Evolutionary conservation across 2,797 vertebrate genomes (phyloP).

Genomic region (Rhadinocentrus ornatus): DNA sequence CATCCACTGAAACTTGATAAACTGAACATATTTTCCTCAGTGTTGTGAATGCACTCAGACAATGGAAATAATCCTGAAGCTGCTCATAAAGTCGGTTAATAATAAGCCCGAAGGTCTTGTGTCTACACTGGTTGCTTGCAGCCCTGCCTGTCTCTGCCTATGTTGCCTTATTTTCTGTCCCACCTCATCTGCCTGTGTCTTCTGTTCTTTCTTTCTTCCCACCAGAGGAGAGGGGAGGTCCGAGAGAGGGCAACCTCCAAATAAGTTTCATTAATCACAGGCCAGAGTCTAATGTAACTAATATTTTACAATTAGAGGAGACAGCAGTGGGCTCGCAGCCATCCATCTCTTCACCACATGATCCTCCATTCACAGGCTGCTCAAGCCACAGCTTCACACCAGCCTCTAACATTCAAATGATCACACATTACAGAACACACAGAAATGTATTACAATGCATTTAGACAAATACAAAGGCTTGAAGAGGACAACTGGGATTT

Average conservation of each 20-base stretch:
- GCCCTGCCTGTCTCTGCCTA: conserved; percentile 41
- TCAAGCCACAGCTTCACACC: conserved; percentile 83
- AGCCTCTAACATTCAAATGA: conserved; percentile 21
- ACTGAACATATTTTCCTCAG: conserved; percentile 26
- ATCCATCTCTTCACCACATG: conserved; percentile 97
- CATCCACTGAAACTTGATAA: conserved; percentile 21
- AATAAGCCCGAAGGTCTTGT: conserved; percentile 56
- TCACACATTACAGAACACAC: background rate
- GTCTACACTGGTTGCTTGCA: conserved; percentile 53
- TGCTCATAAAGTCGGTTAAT: conserved; percentile 50
- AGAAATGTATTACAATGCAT: background rate
- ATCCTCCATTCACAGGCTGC: conserved; percentile 92
- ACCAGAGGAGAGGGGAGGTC: conserved; percentile 76
- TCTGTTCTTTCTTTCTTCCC: conserved; percentile 68
- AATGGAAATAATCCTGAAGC: conserved; percentile 22
- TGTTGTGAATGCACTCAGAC: conserved; percentile 41
- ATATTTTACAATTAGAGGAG: conserved; percentile 99
- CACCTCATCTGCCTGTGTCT: conserved; percentile 67
- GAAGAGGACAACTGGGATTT: conserved; percentile 48
- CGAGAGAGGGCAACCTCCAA: conserved; percentile 93
- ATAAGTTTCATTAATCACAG: conserved; percentile 99
- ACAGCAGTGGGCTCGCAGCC: conserved; percentile 94
- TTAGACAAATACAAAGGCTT: conserved; percentile 19
- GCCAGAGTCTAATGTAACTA: conserved; percentile 99
- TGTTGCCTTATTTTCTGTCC: conserved; percentile 43